Evolutionary conservation across 2,888 invertebrate species (phyloP).

Genomic region (Orgyia antiqua): DNA sequence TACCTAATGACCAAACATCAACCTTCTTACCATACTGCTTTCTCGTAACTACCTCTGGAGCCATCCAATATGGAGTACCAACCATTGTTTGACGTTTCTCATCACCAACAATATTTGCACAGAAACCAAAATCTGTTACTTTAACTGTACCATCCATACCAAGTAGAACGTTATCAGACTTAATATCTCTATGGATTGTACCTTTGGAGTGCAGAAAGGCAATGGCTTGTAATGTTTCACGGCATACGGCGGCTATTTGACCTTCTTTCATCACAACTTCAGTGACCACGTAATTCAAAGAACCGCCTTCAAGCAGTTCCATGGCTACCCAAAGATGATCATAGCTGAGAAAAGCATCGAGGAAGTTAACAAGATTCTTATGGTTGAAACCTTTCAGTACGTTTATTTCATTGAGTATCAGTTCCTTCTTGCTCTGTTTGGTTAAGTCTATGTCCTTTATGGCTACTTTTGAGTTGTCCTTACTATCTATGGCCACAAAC

Average conservation of each 20-base stretch:
- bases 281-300: constrained; percentile 97
- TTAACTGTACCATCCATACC: constrained; percentile 95
- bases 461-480: constrained; percentile 88
- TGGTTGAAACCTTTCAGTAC: constrained; percentile 95
- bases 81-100: constrained; percentile 98
- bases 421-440: constrained; percentile 96
- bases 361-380: constrained; percentile 96
- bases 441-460: constrained; percentile 97
- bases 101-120: constrained; percentile 96
- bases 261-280: constrained; percentile 98
- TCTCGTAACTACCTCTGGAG: constrained; percentile 94
- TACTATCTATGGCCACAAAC: constrained; percentile 90
- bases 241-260: constrained; percentile 96
- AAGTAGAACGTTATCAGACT: constrained; percentile 97
- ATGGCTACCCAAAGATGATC: constrained; percentile 98
- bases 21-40: constrained; percentile 96
- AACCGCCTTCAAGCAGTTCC: constrained; percentile 96
- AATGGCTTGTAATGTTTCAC: constrained; percentile 90
- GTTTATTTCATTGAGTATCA: constrained; percentile 96
- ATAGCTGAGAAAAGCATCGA: constrained; percentile 94
- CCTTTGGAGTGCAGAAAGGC: constrained; percentile 93
- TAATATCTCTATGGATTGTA: constrained; percentile 96
- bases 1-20: constrained; percentile 97
- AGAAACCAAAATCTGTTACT: constrained; percentile 98
- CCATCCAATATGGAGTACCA: constrained; percentile 99